Percentiles rank a stretch among this genome's conserved stretches.
These are phyloP conservation scores for Halichondria panicea DNA, from an alignment of 37 sponge, comb jelly and placozoan genomes.

Conservation along the genomic window DNA sequence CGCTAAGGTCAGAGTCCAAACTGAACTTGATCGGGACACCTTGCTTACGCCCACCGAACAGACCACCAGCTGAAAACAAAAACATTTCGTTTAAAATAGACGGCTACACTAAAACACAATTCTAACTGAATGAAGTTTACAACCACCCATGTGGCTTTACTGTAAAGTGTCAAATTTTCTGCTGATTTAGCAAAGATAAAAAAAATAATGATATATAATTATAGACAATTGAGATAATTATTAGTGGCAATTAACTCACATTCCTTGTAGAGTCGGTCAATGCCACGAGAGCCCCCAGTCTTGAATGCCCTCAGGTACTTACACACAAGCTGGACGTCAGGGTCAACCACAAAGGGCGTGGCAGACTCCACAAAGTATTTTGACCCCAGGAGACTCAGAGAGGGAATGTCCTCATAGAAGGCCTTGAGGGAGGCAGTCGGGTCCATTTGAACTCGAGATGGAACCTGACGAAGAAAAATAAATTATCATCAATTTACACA, in stretches of 20 bases:
- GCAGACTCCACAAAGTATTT: slow-evolving; percentile 26
- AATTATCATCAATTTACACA: too few relatives aligned
- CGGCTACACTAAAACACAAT: too few relatives aligned
- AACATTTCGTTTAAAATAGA: too few relatives aligned
- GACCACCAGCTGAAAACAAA: slow-evolving; percentile 1
- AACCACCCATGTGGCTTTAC: too few relatives aligned
- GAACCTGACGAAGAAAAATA: slow-evolving; percentile 27
- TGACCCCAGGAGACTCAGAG: slow-evolving; percentile 59
- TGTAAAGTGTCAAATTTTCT: too few relatives aligned
- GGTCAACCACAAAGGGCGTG: slow-evolving; percentile 63
- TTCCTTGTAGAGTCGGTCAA: slow-evolving; percentile 23
- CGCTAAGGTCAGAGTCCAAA: slow-evolving; percentile 29
- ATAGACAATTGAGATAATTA: background rate
- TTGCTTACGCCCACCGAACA: background rate
- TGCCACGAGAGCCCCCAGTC: slow-evolving; percentile 37
- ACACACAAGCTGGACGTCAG: slow-evolving; percentile 88
- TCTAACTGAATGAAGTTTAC: too few relatives aligned
- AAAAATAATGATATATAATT: background rate
- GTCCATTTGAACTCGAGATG: slow-evolving; percentile 30
- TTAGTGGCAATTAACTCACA: slow-evolving; percentile 2
- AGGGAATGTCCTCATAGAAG: slow-evolving; percentile 68
- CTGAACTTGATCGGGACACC: slow-evolving; percentile 45
- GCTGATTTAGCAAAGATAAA: too few relatives aligned
- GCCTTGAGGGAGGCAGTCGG: slow-evolving; percentile 32
- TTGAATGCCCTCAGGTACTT: slow-evolving; percentile 80